Evolutionary conservation across 2,888 invertebrate species (phyloP).

Genomic region (Cryptops parisi): DNA sequence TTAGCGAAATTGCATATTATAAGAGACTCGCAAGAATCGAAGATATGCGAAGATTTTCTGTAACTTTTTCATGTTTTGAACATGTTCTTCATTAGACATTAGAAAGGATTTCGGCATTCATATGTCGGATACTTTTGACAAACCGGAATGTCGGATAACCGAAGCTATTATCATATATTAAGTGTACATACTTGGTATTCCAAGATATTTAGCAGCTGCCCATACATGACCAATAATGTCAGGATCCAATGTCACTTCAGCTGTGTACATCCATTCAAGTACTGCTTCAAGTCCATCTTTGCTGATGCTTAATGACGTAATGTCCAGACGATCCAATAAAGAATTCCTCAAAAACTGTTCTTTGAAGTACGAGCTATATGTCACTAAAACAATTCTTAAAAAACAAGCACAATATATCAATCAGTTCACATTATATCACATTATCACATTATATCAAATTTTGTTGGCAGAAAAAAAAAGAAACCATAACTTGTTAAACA

Average conservation of each 20-base stretch:
- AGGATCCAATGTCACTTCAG: not conserved
- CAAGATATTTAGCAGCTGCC: slow-evolving; percentile 2
- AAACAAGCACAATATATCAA: not conserved
- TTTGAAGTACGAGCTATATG: slow-evolving; percentile 3
- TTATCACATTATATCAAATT: no score
- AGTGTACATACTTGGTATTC: not conserved
- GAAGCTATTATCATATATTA: no score
- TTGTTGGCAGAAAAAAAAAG: not conserved
- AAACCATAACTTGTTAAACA: no score
- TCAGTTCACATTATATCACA: no score
- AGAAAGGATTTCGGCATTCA: no score
- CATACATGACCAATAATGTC: slow-evolving; percentile 9
- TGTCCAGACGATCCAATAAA: not conserved
- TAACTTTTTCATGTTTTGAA: no score
- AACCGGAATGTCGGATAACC: no score
- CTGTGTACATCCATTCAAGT: slow-evolving; percentile 8
- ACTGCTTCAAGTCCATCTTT: not conserved
- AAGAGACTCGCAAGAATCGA: no score
- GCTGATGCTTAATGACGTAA: not conserved
- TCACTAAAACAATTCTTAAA: slow-evolving; percentile 1
- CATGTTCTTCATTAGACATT: no score
- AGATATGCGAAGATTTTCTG: no score
- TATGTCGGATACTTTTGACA: no score
- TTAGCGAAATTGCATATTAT: no score
- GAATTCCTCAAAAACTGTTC: not conserved